Evolutionary conservation across 2,888 invertebrate genomes (phyloP).

Genomic region (Erebia palarica): DNA sequence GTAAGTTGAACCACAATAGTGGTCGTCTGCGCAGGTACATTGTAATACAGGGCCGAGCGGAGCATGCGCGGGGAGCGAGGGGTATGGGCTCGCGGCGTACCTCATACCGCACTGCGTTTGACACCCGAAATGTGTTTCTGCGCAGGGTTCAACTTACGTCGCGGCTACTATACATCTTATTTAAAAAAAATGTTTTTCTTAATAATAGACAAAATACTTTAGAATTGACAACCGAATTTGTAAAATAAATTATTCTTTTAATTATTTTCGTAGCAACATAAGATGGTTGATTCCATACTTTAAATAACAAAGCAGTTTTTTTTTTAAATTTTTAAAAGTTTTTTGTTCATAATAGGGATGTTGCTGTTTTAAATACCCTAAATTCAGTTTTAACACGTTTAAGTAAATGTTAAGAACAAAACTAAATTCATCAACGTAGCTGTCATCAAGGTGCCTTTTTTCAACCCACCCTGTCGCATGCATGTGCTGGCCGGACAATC

Average conservation of each 20-base stretch:
- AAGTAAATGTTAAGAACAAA: not conserved
- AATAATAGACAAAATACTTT: not conserved
- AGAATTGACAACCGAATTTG: too few relatives aligned
- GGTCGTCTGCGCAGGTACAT: too few relatives aligned
- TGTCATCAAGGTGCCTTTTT: not conserved
- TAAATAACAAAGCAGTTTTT: not conserved
- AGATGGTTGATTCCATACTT: not conserved
- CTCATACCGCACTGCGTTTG: too few relatives aligned
- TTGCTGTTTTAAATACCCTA: not conserved
- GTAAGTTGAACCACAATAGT: too few relatives aligned
- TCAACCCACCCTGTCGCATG: constrained; percentile 49
- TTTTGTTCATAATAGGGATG: not conserved
- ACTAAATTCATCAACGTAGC: not conserved
- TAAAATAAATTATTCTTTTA: not conserved
- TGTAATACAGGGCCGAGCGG: too few relatives aligned
- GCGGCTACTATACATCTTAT: too few relatives aligned
- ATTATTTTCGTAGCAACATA: not conserved
- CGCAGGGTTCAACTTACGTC: too few relatives aligned
- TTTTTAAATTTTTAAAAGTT: too few relatives aligned
- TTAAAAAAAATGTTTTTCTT: not conserved
- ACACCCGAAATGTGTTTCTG: too few relatives aligned
- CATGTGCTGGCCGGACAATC: constrained; percentile 76
- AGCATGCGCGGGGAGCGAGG: too few relatives aligned
- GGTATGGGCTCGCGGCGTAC: too few relatives aligned
- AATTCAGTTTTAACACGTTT: not conserved